These are phyloP conservation scores for Anas platyrhynchos DNA, from an alignment of 2,113 vertebrate species.

Conservation along the genomic window DNA sequence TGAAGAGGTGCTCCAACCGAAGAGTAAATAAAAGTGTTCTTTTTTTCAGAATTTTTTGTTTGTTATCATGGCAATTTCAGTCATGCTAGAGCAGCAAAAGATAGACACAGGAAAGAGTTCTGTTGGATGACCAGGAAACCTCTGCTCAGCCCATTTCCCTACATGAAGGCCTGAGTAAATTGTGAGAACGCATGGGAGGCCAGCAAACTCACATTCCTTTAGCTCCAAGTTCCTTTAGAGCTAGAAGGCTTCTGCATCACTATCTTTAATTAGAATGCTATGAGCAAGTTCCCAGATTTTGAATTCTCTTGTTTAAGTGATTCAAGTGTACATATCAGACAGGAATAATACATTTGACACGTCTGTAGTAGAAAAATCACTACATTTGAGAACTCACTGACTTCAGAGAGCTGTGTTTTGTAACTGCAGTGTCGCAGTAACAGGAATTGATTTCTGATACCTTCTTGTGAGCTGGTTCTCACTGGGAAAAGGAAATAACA, in stretches of 20 bases:
- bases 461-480: slow-evolving; percentile 29
- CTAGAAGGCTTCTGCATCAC: neutral
- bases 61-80: neutral
- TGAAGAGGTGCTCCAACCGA: neutral
- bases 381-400: neutral
- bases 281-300: neutral
- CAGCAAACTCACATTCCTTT: neutral
- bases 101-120: neutral
- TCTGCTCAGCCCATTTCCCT: neutral
- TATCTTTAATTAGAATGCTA: neutral
- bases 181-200: neutral
- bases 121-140: neutral
- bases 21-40: neutral
- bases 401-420: neutral
- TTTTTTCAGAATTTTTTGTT: neutral
- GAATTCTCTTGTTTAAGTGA: neutral
- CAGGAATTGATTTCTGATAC: slow-evolving; percentile 39
- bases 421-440: neutral
- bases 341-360: neutral
- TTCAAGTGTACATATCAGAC: neutral
- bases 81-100: neutral
- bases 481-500: slow-evolving; percentile 11
- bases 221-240: neutral
- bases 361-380: neutral
- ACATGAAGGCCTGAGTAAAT: neutral